Evolutionary conservation across 2,113 vertebrate genomes (phyloP).

Genomic region (Alligator mississippiensis): DNA sequence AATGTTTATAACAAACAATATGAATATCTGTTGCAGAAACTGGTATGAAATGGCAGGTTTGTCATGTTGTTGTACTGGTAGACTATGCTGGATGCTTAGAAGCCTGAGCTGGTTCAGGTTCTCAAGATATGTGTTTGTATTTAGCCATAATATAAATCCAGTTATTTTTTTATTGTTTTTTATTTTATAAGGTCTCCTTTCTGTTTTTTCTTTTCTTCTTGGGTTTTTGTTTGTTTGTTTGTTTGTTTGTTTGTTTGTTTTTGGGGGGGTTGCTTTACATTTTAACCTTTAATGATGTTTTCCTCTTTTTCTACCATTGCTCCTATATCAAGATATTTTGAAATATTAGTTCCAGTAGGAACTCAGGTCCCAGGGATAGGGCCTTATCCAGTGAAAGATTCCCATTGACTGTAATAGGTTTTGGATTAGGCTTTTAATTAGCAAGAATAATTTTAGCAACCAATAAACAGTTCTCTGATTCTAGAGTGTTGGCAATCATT

Average conservation of each 20-base stretch:
- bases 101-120: background rate
- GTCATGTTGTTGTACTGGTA: background rate
- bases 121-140: background rate
- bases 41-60: background rate
- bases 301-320: background rate
- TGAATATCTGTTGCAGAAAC: slow-evolving; percentile 8
- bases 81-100: background rate
- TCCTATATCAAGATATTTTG: background rate
- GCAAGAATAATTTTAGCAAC: background rate
- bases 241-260: background rate
- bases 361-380: background rate
- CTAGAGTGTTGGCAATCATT: background rate
- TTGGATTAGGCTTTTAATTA: background rate
- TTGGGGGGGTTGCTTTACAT: rapidly evolving
- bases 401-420: background rate
- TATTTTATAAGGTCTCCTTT: no score
- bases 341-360: background rate
- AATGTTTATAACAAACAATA: background rate
- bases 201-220: no score
- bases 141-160: background rate
- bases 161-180: background rate
- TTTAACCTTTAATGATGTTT: background rate
- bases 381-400: background rate
- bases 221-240: background rate
- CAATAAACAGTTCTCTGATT: background rate